Base-by-base conservation (phyloP, 1,140 invertebrate species). In the Caerostris darwini region DNA sequence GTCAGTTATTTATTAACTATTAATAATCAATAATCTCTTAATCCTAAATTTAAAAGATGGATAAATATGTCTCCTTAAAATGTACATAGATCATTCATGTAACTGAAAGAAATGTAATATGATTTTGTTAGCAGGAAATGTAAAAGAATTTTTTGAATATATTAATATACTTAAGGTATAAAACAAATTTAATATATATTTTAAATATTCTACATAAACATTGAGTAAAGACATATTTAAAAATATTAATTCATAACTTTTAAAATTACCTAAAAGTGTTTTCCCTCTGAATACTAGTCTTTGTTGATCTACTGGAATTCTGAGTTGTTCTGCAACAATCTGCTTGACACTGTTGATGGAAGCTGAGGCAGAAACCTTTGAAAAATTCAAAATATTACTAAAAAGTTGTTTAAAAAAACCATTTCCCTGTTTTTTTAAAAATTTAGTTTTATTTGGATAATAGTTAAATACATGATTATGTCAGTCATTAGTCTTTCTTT, bases 241-340 rank as follows among this genome's bases (percentile, higher is more conserved):
- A 34, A 61, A 67, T 19, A 57, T 34, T 34, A 2, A 34, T 34
- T 34, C 2, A 34, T 34, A 34, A 34, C 34, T 34, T 34, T 34
- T 12, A 34, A 93, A 57, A 34, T 94, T 93, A 96, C 96, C 96
- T 94, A 95, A 88, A 17, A 96, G 93, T 57, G 96, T 95, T 95
- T 96, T 96, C 57, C 96, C 96, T 94, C 95, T 95, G 87, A 95
- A 96, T 12, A 96, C 95, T 53, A 96, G 95, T 94, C 95, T 96
- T 86, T 96, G 96, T 77, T 96, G 95, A 86, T 95, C 95, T 56
- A 95, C 95, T 53, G 96, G 96, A 57, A 96, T 95, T 81, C 95
- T 95, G 50, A 96, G 92, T 67, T 96, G 95, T 81, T 95, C 94
- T 54, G 95, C 95, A n/a, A 96, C 95, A 58, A 95, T 95, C 77